These are phyloP conservation scores for Pelvicachromis taeniatus DNA, from an alignment of 2,113 vertebrate species.

Conservation along the genomic window DNA sequence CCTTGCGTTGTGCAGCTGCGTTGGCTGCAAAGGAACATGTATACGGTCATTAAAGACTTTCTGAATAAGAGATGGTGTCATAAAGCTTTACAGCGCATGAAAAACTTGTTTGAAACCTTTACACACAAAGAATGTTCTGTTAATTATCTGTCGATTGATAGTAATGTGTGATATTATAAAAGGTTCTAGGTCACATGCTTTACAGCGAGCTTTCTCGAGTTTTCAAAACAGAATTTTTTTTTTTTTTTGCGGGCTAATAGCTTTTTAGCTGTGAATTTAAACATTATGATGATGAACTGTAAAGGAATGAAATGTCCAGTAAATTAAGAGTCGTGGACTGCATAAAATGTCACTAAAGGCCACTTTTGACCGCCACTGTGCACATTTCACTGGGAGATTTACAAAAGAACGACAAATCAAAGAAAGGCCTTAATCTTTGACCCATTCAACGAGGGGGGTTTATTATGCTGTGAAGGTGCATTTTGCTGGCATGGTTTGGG, in stretches of 20 bases:
- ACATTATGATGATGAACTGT: not conserved
- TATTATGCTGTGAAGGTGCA: not conserved
- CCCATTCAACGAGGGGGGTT: not conserved
- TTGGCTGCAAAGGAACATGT: constrained; percentile 65
- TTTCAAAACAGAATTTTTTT: not conserved
- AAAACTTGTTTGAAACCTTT: not conserved
- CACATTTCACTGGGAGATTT: not conserved
- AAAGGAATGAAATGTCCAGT: not conserved
- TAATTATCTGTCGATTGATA: not conserved
- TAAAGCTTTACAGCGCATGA: not conserved
- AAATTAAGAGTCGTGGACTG: not conserved
- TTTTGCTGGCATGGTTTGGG: not conserved
- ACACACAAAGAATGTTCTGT: not conserved
- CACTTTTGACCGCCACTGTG: not conserved
- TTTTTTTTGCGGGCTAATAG: not conserved
- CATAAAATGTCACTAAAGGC: not conserved
- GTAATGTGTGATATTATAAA: not conserved
- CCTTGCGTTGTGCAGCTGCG: constrained; percentile 79
- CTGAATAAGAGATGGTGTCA: not conserved
- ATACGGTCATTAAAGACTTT: not conserved
- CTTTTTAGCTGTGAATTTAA: not conserved
- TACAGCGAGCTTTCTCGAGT: not conserved
- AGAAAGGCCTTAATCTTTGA: not conserved
- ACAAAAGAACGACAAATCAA: not conserved
- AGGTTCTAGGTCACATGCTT: not conserved